A percentile compares a stretch with the other conserved stretches of the same genome.
Evolutionary conservation across 2,113 vertebrate genomes (phyloP).

Genomic region (Barbus barbus): DNA sequence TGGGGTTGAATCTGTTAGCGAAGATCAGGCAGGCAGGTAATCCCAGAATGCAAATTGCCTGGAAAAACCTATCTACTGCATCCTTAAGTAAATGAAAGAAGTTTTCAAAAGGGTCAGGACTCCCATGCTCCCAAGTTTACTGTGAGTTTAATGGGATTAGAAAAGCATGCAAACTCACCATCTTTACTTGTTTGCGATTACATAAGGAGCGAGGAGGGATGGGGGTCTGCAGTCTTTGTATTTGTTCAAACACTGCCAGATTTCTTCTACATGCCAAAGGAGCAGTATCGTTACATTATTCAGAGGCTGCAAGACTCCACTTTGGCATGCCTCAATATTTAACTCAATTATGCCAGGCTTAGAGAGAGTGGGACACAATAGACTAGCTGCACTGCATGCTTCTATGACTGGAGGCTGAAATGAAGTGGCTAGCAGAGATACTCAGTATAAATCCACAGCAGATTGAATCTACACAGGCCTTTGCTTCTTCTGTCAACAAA

Average conservation of each 20-base stretch:
- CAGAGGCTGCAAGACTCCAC: slow-evolving; percentile 40
- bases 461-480: slow-evolving; percentile 40
- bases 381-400: slow-evolving; percentile 24
- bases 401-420: slow-evolving; percentile 41
- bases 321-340: slow-evolving; percentile 47
- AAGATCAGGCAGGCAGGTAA: slow-evolving; percentile 26
- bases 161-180: slow-evolving; percentile 25
- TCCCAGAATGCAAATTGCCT: slow-evolving; percentile 22
- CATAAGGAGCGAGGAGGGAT: neutral
- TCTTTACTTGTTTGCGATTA: neutral
- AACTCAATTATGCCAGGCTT: slow-evolving; percentile 50
- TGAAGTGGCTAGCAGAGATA: slow-evolving; percentile 43
- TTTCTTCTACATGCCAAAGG: slow-evolving; percentile 39
- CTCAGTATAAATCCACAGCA: slow-evolving; percentile 32
- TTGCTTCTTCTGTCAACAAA: slow-evolving; percentile 15
- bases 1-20: neutral
- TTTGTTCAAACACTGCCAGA: slow-evolving; percentile 34
- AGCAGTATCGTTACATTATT: slow-evolving; percentile 49
- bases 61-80: slow-evolving; percentile 1
- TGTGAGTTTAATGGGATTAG: slow-evolving; percentile 38
- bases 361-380: slow-evolving; percentile 31
- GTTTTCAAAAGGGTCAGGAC: slow-evolving; percentile 33
- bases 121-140: neutral
- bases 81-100: slow-evolving; percentile 22
- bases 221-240: slow-evolving; percentile 25